These are phyloP conservation scores for Jaculus jaculus DNA, from an alignment of 2,113 vertebrate genomes.

Conservation along the genomic window DNA sequence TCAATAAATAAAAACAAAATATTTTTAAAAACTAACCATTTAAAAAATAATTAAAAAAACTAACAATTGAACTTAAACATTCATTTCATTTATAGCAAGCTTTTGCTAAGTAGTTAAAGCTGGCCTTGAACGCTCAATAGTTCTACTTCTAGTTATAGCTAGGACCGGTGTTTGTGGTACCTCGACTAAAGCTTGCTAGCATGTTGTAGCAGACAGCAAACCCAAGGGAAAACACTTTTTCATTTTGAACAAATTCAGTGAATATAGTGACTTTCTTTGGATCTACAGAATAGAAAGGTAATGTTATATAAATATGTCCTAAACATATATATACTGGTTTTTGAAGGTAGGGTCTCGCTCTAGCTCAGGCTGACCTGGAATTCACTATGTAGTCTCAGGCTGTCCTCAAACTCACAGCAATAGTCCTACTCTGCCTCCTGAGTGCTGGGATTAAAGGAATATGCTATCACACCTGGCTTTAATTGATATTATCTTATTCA, in stretches of 20 bases:
- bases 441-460: too few relatives aligned
- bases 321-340: neutral
- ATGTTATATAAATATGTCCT: constrained; percentile 16
- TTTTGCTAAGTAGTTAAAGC: neutral
- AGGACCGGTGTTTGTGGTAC: neutral
- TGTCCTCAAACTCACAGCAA: too few relatives aligned
- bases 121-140: neutral
- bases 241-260: constrained; percentile 7
- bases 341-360: too few relatives aligned
- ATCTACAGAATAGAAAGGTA: neutral
- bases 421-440: too few relatives aligned
- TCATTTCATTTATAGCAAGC: neutral
- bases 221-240: neutral
- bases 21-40: neutral
- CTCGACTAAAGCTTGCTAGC: neutral
- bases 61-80: neutral
- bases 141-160: neutral
- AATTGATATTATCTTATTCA: neutral
- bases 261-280: neutral
- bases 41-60: neutral
- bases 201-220: constrained; percentile 33
- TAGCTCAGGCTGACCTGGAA: too few relatives aligned
- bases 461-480: too few relatives aligned
- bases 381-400: too few relatives aligned
- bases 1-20: too few relatives aligned